Percentiles rank a stretch among this genome's conserved stretches.
Conservation (phyloP, 2,888 invertebrate species). For the Nephrocerus scutellatus region DNA sequence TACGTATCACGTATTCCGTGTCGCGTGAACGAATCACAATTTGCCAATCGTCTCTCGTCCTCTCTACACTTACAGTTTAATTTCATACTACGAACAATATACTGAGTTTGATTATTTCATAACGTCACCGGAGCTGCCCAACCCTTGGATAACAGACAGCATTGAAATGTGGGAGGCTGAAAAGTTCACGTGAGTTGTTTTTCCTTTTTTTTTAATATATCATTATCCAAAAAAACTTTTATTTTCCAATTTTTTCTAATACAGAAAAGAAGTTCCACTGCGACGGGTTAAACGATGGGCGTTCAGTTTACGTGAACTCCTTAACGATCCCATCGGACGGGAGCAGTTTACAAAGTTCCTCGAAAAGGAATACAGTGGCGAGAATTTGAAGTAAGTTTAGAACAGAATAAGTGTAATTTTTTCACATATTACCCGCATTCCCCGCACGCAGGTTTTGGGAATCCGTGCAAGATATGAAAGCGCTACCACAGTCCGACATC, state of each 20-base stretch:
- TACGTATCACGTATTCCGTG: no score
- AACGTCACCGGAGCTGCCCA: slow-evolving; percentile 85
- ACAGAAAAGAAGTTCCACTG: slow-evolving; percentile 84
- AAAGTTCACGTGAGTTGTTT: slow-evolving; percentile 63
- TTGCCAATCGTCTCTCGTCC: slow-evolving; percentile 6
- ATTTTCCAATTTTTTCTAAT: slow-evolving; percentile 2
- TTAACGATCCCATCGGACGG: slow-evolving; percentile 89
- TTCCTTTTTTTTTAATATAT: not conserved
- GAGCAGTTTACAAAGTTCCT: slow-evolving; percentile 95
- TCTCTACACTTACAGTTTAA: slow-evolving; percentile 54
- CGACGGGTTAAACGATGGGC: slow-evolving; percentile 95
- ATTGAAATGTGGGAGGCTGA: slow-evolving; percentile 98
- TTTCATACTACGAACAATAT: slow-evolving; percentile 92
- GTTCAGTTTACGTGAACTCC: slow-evolving; percentile 88
- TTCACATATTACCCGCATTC: not conserved
- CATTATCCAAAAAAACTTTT: not conserved
- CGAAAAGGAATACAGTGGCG: slow-evolving; percentile 97
- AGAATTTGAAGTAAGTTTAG: slow-evolving; percentile 85
- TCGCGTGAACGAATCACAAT: no score
- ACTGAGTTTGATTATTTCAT: slow-evolving; percentile 94
- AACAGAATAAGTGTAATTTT: not conserved
- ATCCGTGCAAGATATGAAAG: slow-evolving; percentile 86
- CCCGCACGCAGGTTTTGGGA: slow-evolving; percentile 75
- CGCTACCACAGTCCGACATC: slow-evolving; percentile 78
- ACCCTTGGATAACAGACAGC: slow-evolving; percentile 95